Percentiles rank a stretch among this genome's conserved stretches.
Evolutionary conservation across 2,888 invertebrate species (phyloP).

Genomic region (Epirrhoe tristata): DNA sequence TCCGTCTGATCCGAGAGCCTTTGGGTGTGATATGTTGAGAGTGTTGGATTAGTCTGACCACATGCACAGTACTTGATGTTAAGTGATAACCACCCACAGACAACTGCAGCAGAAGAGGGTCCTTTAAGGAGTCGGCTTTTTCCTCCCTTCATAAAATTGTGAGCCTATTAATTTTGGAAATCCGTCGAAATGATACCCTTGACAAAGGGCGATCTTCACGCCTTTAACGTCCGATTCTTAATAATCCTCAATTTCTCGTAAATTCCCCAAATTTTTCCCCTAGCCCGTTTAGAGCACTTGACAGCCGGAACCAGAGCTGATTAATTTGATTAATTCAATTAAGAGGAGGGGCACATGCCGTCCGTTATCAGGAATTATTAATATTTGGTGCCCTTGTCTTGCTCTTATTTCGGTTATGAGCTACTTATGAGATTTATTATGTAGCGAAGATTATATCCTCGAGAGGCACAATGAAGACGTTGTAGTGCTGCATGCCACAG

Average conservation of each 20-base stretch:
- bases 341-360: conserved; percentile 21
- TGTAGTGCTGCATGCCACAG: too few species aligned
- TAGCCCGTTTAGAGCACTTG: conserved; percentile 19
- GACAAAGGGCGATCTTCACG: background rate
- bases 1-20: background rate
- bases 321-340: conserved; percentile 57
- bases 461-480: too few species aligned
- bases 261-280: conserved; percentile 8
- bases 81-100: too few species aligned
- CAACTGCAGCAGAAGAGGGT: too few species aligned
- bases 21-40: background rate
- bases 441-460: too few species aligned
- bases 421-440: too few species aligned
- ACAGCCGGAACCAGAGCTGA: conserved; percentile 46
- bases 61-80: background rate
- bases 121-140: too few species aligned
- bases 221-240: background rate
- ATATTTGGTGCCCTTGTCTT: conserved; percentile 16
- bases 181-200: background rate
- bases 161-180: too few species aligned
- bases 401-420: background rate
- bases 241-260: conserved; percentile 1
- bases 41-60: background rate
- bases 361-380: conserved; percentile 25
- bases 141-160: too few species aligned